Conservation (phyloP, 2,113 vertebrate genomes). For the Labeo rohita region DNA sequence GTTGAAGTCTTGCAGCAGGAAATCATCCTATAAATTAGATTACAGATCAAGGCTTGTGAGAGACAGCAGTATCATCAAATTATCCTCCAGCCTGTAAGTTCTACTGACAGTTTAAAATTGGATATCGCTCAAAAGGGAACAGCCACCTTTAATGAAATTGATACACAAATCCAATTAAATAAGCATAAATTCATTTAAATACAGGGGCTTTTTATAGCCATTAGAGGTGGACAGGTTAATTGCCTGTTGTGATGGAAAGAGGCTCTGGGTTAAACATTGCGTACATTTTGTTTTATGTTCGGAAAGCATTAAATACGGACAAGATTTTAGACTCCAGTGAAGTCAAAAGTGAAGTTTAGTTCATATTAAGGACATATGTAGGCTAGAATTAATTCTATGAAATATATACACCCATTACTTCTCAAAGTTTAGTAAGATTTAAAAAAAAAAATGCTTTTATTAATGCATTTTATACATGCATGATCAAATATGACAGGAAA, state of each 20-base stretch:
- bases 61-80: conserved; percentile 30
- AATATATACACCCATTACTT: neutral
- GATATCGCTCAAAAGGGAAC: conserved; percentile 22
- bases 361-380: neutral
- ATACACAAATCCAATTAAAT: conserved; percentile 49
- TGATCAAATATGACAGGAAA: too few species aligned
- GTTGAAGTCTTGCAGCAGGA: conserved; percentile 25
- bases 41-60: conserved; percentile 38
- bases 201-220: neutral
- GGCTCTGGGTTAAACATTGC: neutral
- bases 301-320: too few species aligned
- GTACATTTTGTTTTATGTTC: neutral
- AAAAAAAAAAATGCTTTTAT: too few species aligned
- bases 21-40: conserved; percentile 30
- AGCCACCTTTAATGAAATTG: conserved; percentile 44
- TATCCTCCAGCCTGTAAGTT: conserved; percentile 11
- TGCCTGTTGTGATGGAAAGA: neutral
- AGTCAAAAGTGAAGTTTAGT: neutral
- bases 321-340: neutral
- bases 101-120: conserved; percentile 24
- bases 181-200: conserved; percentile 28
- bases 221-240: conserved; percentile 7
- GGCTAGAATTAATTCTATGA: neutral
- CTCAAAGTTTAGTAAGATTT: neutral
- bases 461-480: too few species aligned